phyloP scores from a whole-genome alignment of 2,888 invertebrate species.

The Gryllus longicercus region DNA sequence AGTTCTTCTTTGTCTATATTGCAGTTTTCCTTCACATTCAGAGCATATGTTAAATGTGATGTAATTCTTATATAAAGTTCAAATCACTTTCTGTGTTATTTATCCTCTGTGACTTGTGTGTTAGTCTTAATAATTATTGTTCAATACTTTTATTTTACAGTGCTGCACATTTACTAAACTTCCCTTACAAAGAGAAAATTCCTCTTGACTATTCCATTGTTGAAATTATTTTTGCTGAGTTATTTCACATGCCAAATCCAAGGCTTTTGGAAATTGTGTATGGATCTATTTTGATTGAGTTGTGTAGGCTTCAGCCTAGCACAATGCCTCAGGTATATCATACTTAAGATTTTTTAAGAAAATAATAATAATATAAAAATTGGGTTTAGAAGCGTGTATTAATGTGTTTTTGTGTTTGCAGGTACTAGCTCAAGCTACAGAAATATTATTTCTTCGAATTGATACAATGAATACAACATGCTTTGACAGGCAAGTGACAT shows the following conservation, averaged over 20 bases:
- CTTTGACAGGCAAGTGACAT: conserved; percentile 72
- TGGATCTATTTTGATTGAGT: conserved; percentile 90
- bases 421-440: conserved; percentile 94
- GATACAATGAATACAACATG: conserved; percentile 96
- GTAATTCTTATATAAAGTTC: not conserved
- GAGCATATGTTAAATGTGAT: no score
- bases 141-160: conserved; percentile 45
- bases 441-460: conserved; percentile 91
- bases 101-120: not conserved
- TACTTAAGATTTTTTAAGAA: not conserved
- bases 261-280: conserved; percentile 89
- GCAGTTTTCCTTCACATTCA: no score
- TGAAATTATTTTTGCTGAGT: conserved; percentile 91
- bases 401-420: conserved; percentile 38
- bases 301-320: conserved; percentile 94
- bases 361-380: not conserved
- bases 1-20: no score
- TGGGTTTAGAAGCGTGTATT: not conserved
- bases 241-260: conserved; percentile 88
- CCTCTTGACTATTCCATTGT: conserved; percentile 97
- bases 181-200: conserved; percentile 89
- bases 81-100: not conserved
- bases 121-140: not conserved
- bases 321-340: conserved; percentile 83
- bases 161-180: conserved; percentile 85